A percentile compares a stretch with the other conserved stretches of the same genome.
phyloP scores from a whole-genome alignment of 2,888 invertebrate genomes.

The Blastobasis lacticolella region DNA sequence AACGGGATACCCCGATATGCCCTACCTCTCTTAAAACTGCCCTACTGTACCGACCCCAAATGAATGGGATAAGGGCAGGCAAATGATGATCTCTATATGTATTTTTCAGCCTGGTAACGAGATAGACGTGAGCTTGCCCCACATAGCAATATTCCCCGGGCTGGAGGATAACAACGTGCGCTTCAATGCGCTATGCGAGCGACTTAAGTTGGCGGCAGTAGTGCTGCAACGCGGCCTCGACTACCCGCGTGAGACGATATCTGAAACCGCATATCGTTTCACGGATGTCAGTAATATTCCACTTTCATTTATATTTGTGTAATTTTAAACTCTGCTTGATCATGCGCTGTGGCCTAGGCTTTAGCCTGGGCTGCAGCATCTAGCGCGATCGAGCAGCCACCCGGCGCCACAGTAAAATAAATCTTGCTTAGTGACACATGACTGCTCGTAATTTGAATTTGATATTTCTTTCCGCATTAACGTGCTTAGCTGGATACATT shows the following conservation, averaged over 20 bases:
- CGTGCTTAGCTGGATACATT: background rate
- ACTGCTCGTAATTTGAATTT: background rate
- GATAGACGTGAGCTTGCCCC: conserved; percentile 15
- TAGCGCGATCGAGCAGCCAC: no score
- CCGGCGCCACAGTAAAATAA: no score
- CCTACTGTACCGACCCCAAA: no score
- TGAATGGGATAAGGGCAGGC: no score
- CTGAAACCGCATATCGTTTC: conserved; percentile 29
- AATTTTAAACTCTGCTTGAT: no score
- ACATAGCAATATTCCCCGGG: conserved; percentile 36
- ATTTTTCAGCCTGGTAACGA: conserved; percentile 18
- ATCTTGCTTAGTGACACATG: background rate
- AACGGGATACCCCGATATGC: no score
- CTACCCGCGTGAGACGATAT: conserved; percentile 24
- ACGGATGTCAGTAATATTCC: conserved; percentile 22
- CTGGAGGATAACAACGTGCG: conserved; percentile 34
- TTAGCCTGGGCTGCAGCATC: no score
- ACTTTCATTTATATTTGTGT: no score
- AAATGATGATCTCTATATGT: background rate
- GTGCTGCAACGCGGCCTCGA: conserved; percentile 37
- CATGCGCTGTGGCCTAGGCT: no score
- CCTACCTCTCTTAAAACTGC: no score
- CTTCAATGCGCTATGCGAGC: conserved; percentile 28
- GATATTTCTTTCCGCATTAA: background rate
- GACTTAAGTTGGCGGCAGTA: conserved; percentile 32